Conservation (phyloP, 2,888 invertebrate genomes). For the Baccha elongata region DNA sequence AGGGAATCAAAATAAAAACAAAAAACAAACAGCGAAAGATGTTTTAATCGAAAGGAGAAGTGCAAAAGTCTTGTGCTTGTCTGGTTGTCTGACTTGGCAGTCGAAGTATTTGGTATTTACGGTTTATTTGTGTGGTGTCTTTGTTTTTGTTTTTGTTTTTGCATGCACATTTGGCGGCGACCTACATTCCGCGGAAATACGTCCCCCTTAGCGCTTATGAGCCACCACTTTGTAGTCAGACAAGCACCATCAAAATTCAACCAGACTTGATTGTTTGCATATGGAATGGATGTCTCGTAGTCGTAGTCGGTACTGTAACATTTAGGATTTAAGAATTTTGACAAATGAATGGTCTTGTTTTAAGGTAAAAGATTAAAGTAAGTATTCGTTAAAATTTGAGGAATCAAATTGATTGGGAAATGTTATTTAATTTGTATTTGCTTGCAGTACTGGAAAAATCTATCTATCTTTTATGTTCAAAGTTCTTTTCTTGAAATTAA, state of each 20-base stretch:
- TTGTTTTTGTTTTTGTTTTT: slow-evolving; percentile 34
- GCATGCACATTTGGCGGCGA: slow-evolving; percentile 69
- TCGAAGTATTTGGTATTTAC: slow-evolving; percentile 33
- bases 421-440: no score
- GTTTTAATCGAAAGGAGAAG: slow-evolving; percentile 71
- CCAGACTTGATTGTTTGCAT: slow-evolving; percentile 17
- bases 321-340: slow-evolving; percentile 1
- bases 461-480: no score
- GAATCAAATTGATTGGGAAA: no score
- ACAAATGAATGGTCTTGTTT: slow-evolving; percentile 14
- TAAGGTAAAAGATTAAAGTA: no score
- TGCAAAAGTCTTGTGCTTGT: slow-evolving; percentile 63
- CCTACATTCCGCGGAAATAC: slow-evolving; percentile 66
- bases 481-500: no score
- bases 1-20: not conserved
- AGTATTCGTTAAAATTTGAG: no score
- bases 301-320: not conserved
- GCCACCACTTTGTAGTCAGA: no score
- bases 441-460: no score
- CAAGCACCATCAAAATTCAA: no score
- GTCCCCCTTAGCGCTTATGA: not conserved
- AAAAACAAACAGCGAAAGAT: slow-evolving; percentile 23
- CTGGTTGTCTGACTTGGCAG: slow-evolving; percentile 37
- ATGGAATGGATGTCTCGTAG: not conserved
- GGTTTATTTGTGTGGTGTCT: slow-evolving; percentile 24